Conservation (phyloP, 2,797 vertebrate genomes). For the Myotis planiceps region DNA sequence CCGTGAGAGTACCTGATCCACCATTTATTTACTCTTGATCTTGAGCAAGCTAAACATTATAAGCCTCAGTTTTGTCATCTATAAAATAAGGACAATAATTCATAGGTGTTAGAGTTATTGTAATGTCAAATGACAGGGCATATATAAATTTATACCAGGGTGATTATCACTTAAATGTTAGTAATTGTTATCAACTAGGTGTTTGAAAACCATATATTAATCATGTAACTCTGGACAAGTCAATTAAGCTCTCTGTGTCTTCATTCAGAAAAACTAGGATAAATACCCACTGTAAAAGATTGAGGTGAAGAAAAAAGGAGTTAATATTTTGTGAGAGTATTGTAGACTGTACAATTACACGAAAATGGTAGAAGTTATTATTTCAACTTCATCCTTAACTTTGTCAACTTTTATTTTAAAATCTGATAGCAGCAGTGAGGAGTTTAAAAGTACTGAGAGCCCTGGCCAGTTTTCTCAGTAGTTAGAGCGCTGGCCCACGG, state of each 20-base stretch:
- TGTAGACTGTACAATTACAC: neutral
- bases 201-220: neutral
- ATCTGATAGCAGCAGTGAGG: neutral
- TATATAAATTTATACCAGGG: neutral
- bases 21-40: neutral
- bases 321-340: neutral
- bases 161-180: neutral
- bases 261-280: neutral
- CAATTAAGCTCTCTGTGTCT: neutral
- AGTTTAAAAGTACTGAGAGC: neutral
- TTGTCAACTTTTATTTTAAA: neutral
- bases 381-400: neutral
- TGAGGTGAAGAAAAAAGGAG: neutral
- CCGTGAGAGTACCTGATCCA: neutral
- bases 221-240: neutral
- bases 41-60: neutral
- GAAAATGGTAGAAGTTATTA: neutral
- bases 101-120: neutral
- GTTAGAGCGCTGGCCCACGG: too few species aligned
- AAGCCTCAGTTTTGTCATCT: neutral
- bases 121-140: neutral
- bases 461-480: too few species aligned
- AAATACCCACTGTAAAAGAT: neutral
- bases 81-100: neutral
- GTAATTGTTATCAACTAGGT: neutral